A percentile compares a stretch with the other conserved stretches of the same genome.
These are phyloP conservation scores for Egretta garzetta DNA, from an alignment of 2,113 vertebrate genomes.

Conservation along the genomic window DNA sequence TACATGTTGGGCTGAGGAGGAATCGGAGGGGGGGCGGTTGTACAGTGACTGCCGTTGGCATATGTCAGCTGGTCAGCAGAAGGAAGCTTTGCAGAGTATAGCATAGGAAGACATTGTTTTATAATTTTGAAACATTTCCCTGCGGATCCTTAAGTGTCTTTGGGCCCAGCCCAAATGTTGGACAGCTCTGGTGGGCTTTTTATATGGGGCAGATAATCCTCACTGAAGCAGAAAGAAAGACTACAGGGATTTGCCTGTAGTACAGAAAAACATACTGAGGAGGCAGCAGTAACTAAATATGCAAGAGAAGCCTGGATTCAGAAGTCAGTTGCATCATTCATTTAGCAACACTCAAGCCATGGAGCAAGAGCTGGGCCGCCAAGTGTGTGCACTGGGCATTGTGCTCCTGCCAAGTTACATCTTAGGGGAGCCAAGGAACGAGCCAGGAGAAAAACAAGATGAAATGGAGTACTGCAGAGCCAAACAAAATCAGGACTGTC, in stretches of 20 bases:
- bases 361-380: constrained; percentile 22
- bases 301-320: constrained; percentile 36
- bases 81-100: not conserved
- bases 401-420: constrained; percentile 33
- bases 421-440: constrained; percentile 11
- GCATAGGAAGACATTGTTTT: not conserved
- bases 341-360: constrained; percentile 48
- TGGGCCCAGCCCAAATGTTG: not conserved
- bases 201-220: not conserved
- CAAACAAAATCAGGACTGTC: not conserved
- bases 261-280: constrained; percentile 27
- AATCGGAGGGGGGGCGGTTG: not conserved
- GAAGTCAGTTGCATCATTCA: constrained; percentile 46
- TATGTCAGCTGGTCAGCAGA: not conserved
- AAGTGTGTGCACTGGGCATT: constrained; percentile 43
- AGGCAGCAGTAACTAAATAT: constrained; percentile 47
- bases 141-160: not conserved
- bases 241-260: not conserved
- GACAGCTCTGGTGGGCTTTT: constrained; percentile 20
- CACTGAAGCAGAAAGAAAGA: not conserved
- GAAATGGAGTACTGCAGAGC: not conserved
- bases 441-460: constrained; percentile 26
- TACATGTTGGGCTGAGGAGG: not conserved
- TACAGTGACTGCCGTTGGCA: not conserved
- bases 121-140: not conserved